Evolutionary conservation across 2,113 vertebrate species (phyloP).

Genomic region (Verasper variegatus): DNA sequence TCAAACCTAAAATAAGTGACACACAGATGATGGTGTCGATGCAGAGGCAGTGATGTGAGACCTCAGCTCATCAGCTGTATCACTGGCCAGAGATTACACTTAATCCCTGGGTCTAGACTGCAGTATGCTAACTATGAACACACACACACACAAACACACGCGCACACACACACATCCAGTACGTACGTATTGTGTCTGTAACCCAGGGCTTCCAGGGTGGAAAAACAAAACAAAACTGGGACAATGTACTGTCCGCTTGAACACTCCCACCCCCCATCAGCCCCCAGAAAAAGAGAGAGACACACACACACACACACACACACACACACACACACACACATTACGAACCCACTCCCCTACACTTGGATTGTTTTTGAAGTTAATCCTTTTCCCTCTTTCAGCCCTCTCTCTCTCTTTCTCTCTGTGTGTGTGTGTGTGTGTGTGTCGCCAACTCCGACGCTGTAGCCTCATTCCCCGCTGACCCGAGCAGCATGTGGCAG

Average conservation of each 20-base stretch:
- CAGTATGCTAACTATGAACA: constrained; percentile 53
- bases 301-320: constrained; percentile 3
- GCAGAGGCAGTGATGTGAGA: constrained; percentile 43
- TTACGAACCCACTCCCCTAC: constrained; percentile 35
- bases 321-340: constrained; percentile 4
- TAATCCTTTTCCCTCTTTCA: constrained; percentile 61
- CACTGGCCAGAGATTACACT: constrained; percentile 69
- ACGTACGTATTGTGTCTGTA: constrained; percentile 49
- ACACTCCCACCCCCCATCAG: constrained; percentile 40
- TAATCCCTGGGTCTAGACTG: constrained; percentile 68
- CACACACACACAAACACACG: constrained; percentile 39
- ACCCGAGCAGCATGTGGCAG: constrained; percentile 69
- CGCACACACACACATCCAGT: constrained; percentile 37
- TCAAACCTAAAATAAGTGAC: constrained; percentile 11
- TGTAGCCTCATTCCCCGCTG: constrained; percentile 57
- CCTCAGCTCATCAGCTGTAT: constrained; percentile 70
- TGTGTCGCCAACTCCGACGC: constrained; percentile 27
- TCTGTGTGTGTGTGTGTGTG: constrained; percentile 3
- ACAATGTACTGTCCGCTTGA: constrained; percentile 63
- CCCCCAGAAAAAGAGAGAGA: constrained; percentile 10
- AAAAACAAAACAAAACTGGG: constrained; percentile 65
- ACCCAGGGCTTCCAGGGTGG: constrained; percentile 65
- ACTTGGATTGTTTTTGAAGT: constrained; percentile 73
- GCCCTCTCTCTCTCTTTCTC: constrained; percentile 22
- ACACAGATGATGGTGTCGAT: constrained; percentile 17